Conservation (phyloP, 2,797 vertebrate species). For the Neopelma chrysocephalum region DNA sequence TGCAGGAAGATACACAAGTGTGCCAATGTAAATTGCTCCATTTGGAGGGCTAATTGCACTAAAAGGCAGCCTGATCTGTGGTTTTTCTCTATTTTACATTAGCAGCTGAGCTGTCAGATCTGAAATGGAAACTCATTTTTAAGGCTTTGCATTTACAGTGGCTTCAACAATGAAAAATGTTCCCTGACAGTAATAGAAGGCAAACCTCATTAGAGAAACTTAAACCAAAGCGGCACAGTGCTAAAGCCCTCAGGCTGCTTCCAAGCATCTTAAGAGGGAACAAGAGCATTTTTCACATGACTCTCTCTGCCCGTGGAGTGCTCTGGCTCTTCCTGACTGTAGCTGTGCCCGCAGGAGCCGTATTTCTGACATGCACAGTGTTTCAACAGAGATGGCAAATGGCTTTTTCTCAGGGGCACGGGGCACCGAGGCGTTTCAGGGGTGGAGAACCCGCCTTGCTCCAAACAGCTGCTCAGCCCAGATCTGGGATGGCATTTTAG, state of each 20-base stretch:
- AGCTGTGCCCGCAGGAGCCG: constrained; percentile 61
- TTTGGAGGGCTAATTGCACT: constrained; percentile 78
- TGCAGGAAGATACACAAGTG: constrained; percentile 73
- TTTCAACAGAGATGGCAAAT: constrained; percentile 50
- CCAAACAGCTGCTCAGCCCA: neutral
- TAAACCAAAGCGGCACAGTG: constrained; percentile 75
- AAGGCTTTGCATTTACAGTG: constrained; percentile 75
- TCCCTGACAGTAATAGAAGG: constrained; percentile 79
- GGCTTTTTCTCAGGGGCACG: neutral
- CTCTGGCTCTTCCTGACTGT: constrained; percentile 56
- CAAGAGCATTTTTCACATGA: constrained; percentile 73
- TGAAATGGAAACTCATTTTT: constrained; percentile 77
- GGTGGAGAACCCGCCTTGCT: neutral
- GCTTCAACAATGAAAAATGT: constrained; percentile 78
- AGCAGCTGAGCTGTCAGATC: constrained; percentile 75
- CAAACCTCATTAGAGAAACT: constrained; percentile 79
- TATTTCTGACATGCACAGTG: constrained; percentile 40
- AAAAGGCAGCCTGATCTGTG: constrained; percentile 73
- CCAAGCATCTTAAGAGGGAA: constrained; percentile 72
- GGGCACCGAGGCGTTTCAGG: neutral
- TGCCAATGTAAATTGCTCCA: constrained; percentile 77
- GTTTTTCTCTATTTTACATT: constrained; percentile 73
- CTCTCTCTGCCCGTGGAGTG: constrained; percentile 58
- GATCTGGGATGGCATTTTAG: neutral
- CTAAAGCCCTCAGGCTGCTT: constrained; percentile 75